A percentile compares a stretch with the other conserved stretches of the same genome.
Conservation (phyloP, 2,113 vertebrate genomes). For the Atrichornis clamosus region DNA sequence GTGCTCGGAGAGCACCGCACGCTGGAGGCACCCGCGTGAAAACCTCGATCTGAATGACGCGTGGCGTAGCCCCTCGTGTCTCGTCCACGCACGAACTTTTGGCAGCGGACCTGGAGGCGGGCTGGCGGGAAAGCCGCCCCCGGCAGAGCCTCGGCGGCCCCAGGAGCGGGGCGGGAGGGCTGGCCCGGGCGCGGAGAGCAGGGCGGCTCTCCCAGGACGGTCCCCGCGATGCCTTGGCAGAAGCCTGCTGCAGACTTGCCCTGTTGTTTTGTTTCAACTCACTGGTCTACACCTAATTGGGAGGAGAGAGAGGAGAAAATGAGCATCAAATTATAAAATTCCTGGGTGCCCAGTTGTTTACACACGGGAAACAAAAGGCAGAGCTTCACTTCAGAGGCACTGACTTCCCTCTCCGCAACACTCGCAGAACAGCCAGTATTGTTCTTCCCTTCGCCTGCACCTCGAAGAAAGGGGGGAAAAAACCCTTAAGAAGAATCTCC, state of each 20-base stretch:
- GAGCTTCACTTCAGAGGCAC: not conserved
- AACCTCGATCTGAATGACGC: not conserved
- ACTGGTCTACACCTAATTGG: constrained; percentile 30
- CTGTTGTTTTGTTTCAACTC: constrained; percentile 19
- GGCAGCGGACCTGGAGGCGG: not conserved
- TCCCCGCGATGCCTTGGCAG: not conserved
- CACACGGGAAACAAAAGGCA: not conserved
- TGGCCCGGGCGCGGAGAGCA: not conserved
- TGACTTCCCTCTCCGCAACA: not conserved
- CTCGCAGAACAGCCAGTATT: not conserved
- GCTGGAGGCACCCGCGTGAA: not conserved
- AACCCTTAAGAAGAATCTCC: not conserved
- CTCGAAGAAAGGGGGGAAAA: not conserved
- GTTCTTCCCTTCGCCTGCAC: not conserved
- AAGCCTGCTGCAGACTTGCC: not conserved
- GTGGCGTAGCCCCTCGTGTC: not conserved
- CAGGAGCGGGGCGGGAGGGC: not conserved
- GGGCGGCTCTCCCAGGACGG: not conserved
- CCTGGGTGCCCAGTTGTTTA: constrained; percentile 22
- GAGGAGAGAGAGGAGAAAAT: constrained; percentile 15
- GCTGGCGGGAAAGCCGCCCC: not conserved
- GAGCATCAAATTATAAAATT: constrained; percentile 26
- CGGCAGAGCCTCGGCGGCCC: not conserved
- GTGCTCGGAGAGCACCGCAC: not conserved
- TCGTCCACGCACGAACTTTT: not conserved